Percentiles rank a stretch among this genome's conserved stretches.
These are phyloP conservation scores for Mormyrus proboscirostris DNA, from an alignment of 2,797 vertebrate genomes.

Conservation along the genomic window DNA sequence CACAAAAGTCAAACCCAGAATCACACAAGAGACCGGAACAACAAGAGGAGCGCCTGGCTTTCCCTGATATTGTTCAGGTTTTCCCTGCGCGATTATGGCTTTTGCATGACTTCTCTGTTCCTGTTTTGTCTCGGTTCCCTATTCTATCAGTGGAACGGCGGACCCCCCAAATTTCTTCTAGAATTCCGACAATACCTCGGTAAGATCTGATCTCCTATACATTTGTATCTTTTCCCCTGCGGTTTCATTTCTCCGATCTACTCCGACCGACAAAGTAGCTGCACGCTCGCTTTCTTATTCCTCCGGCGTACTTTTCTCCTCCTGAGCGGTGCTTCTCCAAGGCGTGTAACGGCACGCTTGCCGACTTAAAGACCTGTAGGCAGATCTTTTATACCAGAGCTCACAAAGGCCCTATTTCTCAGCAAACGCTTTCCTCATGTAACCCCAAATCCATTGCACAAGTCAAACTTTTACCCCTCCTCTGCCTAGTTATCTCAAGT, in stretches of 20 bases:
- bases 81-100: constrained; percentile 68
- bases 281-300: neutral
- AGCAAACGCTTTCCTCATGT: neutral
- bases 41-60: constrained; percentile 49
- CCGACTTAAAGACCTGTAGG: neutral
- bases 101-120: constrained; percentile 68
- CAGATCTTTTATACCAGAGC: neutral
- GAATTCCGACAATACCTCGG: constrained; percentile 69
- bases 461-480: neutral
- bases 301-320: neutral
- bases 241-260: neutral
- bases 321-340: neutral
- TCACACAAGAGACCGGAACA: constrained; percentile 38
- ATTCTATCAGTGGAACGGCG: constrained; percentile 69
- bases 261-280: neutral
- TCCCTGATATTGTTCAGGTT: constrained; percentile 59
- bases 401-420: neutral
- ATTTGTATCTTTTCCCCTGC: neutral
- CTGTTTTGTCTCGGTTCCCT: constrained; percentile 71
- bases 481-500: neutral
- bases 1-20: constrained; percentile 43
- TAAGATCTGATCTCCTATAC: constrained; percentile 47
- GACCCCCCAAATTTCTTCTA: constrained; percentile 67
- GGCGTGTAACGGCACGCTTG: constrained; percentile 1
- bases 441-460: neutral